A percentile compares a stretch with the other conserved stretches of the same genome.
Conservation (phyloP, 2,113 vertebrate species). For the Brachyhypopomus gauderio region DNA sequence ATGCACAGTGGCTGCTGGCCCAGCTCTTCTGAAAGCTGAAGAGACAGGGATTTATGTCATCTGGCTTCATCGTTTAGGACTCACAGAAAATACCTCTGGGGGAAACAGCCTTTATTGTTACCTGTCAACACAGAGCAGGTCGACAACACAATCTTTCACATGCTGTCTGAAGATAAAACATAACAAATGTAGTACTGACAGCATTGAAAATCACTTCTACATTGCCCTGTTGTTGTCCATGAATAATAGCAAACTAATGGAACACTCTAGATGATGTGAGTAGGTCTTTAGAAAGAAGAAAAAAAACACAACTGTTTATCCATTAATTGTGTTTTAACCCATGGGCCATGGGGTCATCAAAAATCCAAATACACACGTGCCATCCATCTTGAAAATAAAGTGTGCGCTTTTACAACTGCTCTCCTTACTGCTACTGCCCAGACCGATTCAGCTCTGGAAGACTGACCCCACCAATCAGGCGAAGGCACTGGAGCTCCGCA, state of each 20-base stretch:
- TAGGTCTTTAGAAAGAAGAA: not conserved
- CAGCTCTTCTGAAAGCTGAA: slow-evolving; percentile 1
- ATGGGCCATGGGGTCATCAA: not conserved
- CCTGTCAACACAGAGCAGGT: not conserved
- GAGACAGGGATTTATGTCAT: not conserved
- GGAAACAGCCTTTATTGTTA: slow-evolving; percentile 5
- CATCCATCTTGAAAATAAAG: not conserved
- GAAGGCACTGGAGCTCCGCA: slow-evolving; percentile 1
- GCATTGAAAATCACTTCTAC: not conserved
- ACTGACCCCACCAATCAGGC: slow-evolving; percentile 11
- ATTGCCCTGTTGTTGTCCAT: not conserved
- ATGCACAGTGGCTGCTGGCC: slow-evolving; percentile 5
- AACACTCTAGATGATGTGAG: not conserved
- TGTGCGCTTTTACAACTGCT: not conserved
- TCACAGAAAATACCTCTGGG: not conserved
- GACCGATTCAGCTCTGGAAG: not conserved
- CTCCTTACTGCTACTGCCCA: not conserved
- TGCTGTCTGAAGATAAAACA: slow-evolving; percentile 26
- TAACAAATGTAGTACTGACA: not conserved
- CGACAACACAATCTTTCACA: slow-evolving; percentile 12
- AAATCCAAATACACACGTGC: not conserved
- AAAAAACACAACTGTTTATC: not conserved
- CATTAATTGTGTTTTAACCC: not conserved
- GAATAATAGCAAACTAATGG: not conserved
- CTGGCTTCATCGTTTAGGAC: not conserved